A percentile compares a stretch with the other conserved stretches of the same genome.
Conservation (phyloP, 2,113 vertebrate species). For the Carollia perspicillata region DNA sequence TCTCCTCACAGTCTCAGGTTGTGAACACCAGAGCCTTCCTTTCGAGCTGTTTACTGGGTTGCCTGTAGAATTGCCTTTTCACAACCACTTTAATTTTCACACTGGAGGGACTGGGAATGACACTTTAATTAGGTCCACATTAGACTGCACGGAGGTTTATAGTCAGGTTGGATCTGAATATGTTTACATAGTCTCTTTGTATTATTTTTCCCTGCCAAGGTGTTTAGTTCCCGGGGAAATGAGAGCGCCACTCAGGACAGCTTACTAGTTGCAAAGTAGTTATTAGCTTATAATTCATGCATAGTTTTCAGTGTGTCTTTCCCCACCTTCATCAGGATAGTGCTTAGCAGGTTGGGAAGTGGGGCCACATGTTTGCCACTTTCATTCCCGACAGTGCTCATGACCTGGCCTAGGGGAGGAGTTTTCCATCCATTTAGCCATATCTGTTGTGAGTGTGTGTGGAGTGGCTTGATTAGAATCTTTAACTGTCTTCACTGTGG, state of each 20-base stretch:
- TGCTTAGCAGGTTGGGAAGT: not conserved
- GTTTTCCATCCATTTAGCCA: not conserved
- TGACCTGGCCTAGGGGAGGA: not conserved
- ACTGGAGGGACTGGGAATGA: not conserved
- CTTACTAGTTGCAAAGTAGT: not conserved
- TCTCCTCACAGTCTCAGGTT: not conserved
- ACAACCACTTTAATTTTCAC: not conserved
- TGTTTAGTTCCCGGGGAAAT: not conserved
- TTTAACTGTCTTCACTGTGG: not conserved
- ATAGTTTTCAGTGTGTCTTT: not conserved
- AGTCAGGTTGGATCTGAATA: slow-evolving; percentile 11
- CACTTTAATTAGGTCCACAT: not conserved
- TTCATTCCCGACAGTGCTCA: not conserved
- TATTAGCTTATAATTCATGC: not conserved
- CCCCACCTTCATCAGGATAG: not conserved
- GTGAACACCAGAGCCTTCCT: not conserved
- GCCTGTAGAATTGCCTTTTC: not conserved
- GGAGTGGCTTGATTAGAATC: not conserved
- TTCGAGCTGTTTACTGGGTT: not conserved
- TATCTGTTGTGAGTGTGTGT: not conserved
- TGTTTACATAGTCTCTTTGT: not conserved
- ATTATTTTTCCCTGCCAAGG: slow-evolving; percentile 6
- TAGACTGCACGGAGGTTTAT: not conserved
- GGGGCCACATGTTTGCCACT: not conserved
- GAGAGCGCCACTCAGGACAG: not conserved